Evolutionary conservation across 2,888 invertebrate species (phyloP), one percentile per base, ranked within the genome.

Genomic region (Netelia virgata): DNA sequence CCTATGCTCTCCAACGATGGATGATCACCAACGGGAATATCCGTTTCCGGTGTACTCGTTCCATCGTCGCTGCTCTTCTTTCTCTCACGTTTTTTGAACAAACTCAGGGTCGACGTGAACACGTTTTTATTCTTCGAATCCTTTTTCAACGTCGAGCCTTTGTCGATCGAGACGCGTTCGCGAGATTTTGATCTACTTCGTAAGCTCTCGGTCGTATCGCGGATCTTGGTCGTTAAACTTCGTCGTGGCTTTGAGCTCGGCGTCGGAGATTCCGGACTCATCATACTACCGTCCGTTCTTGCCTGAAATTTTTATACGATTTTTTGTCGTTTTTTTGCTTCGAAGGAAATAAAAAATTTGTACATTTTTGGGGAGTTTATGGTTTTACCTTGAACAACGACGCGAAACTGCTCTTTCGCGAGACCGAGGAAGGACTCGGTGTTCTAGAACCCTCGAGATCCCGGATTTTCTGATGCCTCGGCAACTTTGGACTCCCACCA

Each of bases 331-430:
- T 36, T 36, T 36, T 36, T 18, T 57, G 18, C 57, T 57, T 18
- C 23, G 61, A 23, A 23, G 23, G 9, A 57, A 16, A n/a, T 57
- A 47, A 77, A 55, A 16, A 47, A 47, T 36, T 36, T 8, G 8
- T 1, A 28, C 0, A 0, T 1, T 36, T 36, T 36, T n/a, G n/a
- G n/a, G 1, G 36, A 8, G 3, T 36, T 36, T 36, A 5, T 23
- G 57, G 14, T 20, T 18, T 96, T 86, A 97, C 96, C 92, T 96
- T 96, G 91, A 97, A 97, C 61, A 97, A 93, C 3, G 97, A 97
- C 81, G 97, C 96, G 91, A 97, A 97, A 47, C 97, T 97, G 89
- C 97, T 97, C 92, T 97, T 97, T 55, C 97, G 95, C 0, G 97
- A 97, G 0, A 94, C 94, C 0, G 95, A 95, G 0, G 95, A 95